Evolutionary conservation across 2,797 vertebrate genomes (phyloP), one percentile per base, ranked within the genome.

Genomic region (Rhinoraja longicauda): DNA sequence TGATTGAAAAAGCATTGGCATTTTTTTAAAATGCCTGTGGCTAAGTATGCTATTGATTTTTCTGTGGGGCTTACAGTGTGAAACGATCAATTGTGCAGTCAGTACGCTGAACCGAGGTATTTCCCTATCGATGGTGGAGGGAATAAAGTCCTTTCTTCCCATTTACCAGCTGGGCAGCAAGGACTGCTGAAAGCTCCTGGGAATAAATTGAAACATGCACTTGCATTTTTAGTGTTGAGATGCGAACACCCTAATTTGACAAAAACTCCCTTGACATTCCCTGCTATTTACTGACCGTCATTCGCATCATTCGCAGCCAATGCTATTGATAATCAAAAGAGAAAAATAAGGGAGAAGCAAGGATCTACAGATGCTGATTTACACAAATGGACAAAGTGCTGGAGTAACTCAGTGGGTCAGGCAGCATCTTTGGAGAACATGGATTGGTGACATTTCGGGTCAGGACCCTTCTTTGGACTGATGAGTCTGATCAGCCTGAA

Each of bases 11-110:
- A 24, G 17, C 39, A 82, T 4, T 36, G 17, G 32, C 36, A 21
- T 72, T 91, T 45, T 67, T 70, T 53, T 45, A 26, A 13, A 91
- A 91, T 67, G 70, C 64, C 64, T 53, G 64, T 73, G 64, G 73
- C 67, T 91, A 70, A 70, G 36, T 26, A 24, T 36, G 26, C n/a
- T 73, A 91, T 91, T 73, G 67, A 91, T 91, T 91, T 9, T 72
- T 91, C 9, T 45, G 39, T 91, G 67, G 36, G 64, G 21, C 36
- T 53, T 72, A 17, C 90, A 45, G 12, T 26, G 67, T 73, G 5
- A 5, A 70, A 39, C 0, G 53, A 91, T 91, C 90, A 91, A 90
- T 91, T 91, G 90, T 73, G 36, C 21, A 29, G 32, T 72, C 32
- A 39, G 90, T 72, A 36, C 5, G 36, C 45, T 72, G 36, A 91